Percentiles rank a stretch among this genome's conserved stretches.
phyloP scores from a whole-genome alignment of 2,888 invertebrate genomes.

The Alloplasta piceator region DNA sequence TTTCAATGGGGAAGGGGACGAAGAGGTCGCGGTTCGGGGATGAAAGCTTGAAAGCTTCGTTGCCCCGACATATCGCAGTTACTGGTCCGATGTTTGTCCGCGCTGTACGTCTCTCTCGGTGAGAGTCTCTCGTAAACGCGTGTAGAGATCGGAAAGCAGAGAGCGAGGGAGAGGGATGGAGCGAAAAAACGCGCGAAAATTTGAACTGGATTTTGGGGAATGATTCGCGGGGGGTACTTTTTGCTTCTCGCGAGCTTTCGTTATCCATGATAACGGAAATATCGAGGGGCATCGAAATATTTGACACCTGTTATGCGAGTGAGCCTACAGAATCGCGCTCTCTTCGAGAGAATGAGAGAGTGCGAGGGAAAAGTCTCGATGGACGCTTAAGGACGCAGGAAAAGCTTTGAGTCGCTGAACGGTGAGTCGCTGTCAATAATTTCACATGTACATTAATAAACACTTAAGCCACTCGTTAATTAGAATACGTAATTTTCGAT shows the following conservation, averaged over 20 bases:
- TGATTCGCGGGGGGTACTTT: neutral
- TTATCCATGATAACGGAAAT: too few relatives aligned
- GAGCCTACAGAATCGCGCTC: neutral
- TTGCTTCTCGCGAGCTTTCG: neutral
- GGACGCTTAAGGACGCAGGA: neutral
- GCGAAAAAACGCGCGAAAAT: too few relatives aligned
- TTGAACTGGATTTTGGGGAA: too few relatives aligned
- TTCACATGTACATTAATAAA: conserved; percentile 3
- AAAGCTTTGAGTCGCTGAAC: neutral
- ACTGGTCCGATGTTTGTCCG: conserved; percentile 82
- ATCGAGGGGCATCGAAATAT: too few relatives aligned
- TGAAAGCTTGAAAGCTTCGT: conserved; percentile 52
- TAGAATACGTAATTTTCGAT: conserved; percentile 14
- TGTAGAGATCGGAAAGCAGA: conserved; percentile 31
- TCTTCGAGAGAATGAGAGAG: neutral
- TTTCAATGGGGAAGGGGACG: conserved; percentile 46
- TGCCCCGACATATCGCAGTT: conserved; percentile 80
- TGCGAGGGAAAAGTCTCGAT: neutral
- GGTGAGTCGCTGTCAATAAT: conserved; percentile 35
- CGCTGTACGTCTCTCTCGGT: conserved; percentile 68
- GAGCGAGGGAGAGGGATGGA: too few relatives aligned
- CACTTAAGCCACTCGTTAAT: neutral
- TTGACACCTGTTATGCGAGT: conserved; percentile 4
- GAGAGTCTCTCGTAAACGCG: conserved; percentile 48
- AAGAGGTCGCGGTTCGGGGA: conserved; percentile 57